Evolutionary conservation across 1,140 invertebrate genomes (phyloP), one percentile per base, ranked within the genome.

Genomic region (Choristoneura fumiferana): DNA sequence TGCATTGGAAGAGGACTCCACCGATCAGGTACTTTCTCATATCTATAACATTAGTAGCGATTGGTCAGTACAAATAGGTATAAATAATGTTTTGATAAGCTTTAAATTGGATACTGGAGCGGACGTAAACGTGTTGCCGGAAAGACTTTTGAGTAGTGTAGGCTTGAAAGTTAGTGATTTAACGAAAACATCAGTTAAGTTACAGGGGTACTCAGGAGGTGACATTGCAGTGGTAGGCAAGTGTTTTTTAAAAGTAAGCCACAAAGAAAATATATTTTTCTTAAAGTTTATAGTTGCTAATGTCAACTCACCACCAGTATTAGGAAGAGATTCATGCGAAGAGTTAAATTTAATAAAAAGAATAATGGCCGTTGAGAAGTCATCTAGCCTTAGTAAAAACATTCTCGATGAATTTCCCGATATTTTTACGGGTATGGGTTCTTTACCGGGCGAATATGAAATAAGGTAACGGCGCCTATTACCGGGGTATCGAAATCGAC

Each of bases 11-110:
- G 39, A 43, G 39, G 39, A 43, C 39, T 43, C 14, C 38, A 34
- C 39, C 40, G 56, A 58, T 45, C 56, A 58, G 56, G 56, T 58
- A 37, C 45, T 49, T 12, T 43, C 40, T 49, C 29, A 49, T 14
- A 8, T 49, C 34, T 15, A 43, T 35, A 49, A 34, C 9, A 5
- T 8, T 15, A 34, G 35, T 13, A 18, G 40, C 15, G 40, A 49
- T 29, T 58, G 56, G 56, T 45, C 14, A n/a, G 29, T 38, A 45
- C 6, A 36, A 8, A 18, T 58, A 36, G 8, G 13, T 9, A 49
- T 58, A 35, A 58, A 58, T 33, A 38, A 49, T 15, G 9, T 8
- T 8, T 12, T 8, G 10, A 58, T 58, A 1, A 17, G 57, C 53
- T 29, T n/a, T n/a, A n/a, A n/a, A n/a, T n/a, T n/a, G n/a, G n/a